phyloP scores from a whole-genome alignment of 2,797 vertebrate genomes.

The Hephaestus fuliginosus region DNA sequence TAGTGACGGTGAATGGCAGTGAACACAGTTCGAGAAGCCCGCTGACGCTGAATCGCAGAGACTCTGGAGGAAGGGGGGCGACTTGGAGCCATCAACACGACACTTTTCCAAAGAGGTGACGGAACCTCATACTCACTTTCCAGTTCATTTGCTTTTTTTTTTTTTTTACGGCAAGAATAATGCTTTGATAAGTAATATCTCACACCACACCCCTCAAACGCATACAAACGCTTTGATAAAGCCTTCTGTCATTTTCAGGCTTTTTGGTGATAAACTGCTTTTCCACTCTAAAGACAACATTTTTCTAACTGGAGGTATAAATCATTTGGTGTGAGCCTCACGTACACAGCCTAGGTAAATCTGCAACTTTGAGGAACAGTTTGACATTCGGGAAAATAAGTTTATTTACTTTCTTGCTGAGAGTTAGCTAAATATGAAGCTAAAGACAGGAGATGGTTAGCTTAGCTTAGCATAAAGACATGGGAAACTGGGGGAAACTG shows the following conservation, averaged over 20 bases:
- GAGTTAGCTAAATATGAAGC: slow-evolving; percentile 10
- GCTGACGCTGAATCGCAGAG: slow-evolving; percentile 57
- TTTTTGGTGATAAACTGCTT: slow-evolving; percentile 74
- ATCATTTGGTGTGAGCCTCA: slow-evolving; percentile 38
- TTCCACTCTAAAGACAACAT: slow-evolving; percentile 64
- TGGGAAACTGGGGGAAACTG: not conserved
- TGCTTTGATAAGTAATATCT: slow-evolving; percentile 57
- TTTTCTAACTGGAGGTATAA: slow-evolving; percentile 58
- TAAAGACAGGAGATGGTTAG: not conserved
- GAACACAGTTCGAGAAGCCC: slow-evolving; percentile 39
- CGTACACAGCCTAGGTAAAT: not conserved
- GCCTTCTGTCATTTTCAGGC: slow-evolving; percentile 57
- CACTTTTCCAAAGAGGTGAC: slow-evolving; percentile 67
- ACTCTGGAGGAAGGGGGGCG: slow-evolving; percentile 61
- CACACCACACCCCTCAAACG: slow-evolving; percentile 50
- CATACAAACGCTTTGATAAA: slow-evolving; percentile 60
- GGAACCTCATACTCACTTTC: slow-evolving; percentile 66
- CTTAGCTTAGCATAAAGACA: slow-evolving; percentile 24
- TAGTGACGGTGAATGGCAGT: slow-evolving; percentile 56
- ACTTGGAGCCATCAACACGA: slow-evolving; percentile 67
- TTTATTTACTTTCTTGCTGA: slow-evolving; percentile 34
- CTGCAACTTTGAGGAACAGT: not conserved
- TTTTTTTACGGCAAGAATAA: slow-evolving; percentile 57
- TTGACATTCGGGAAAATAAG: slow-evolving; percentile 23
- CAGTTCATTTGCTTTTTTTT: slow-evolving; percentile 67